Evolutionary conservation across 2,888 invertebrate species (phyloP).

Genomic region (Boloria euphrosyne): DNA sequence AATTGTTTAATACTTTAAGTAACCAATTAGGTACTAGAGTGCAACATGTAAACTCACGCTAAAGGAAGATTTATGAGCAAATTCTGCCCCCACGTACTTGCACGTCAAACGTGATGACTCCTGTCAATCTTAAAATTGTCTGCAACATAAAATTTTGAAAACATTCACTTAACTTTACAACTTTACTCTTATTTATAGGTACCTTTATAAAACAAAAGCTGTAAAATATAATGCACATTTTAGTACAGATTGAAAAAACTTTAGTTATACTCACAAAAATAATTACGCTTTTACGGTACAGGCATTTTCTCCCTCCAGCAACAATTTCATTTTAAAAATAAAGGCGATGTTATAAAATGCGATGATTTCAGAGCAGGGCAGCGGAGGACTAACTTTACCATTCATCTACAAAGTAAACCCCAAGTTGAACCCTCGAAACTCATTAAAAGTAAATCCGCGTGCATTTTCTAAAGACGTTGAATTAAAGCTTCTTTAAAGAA

Average conservation of each 20-base stretch:
- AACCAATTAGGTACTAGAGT: slow-evolving; percentile 2
- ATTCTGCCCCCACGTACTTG: slow-evolving; percentile 60
- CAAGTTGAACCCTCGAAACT: slow-evolving; percentile 75
- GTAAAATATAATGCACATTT: slow-evolving; percentile 23
- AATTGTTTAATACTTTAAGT: background rate
- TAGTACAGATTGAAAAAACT: slow-evolving; percentile 21
- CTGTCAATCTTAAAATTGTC: slow-evolving; percentile 69
- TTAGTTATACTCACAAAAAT: slow-evolving; percentile 18
- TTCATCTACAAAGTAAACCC: slow-evolving; percentile 75
- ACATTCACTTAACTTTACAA: slow-evolving; percentile 25
- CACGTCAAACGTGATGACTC: slow-evolving; percentile 67
- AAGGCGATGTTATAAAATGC: slow-evolving; percentile 33
- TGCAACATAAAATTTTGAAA: slow-evolving; percentile 48
- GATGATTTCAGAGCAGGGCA: slow-evolving; percentile 44
- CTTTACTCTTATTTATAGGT: slow-evolving; percentile 18
- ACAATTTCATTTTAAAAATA: slow-evolving; percentile 37
- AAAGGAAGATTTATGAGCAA: slow-evolving; percentile 69
- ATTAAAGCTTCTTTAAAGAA: slow-evolving; percentile 73
- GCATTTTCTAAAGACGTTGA: slow-evolving; percentile 79
- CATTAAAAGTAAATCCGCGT: slow-evolving; percentile 80
- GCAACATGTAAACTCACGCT: slow-evolving; percentile 55
- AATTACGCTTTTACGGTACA: slow-evolving; percentile 22
- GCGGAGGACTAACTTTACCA: slow-evolving; percentile 55
- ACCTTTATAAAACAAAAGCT: slow-evolving; percentile 19
- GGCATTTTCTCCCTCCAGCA: slow-evolving; percentile 20